Evolutionary conservation across 2,888 invertebrate genomes (phyloP).

Genomic region (Dryobotodes eremita): DNA sequence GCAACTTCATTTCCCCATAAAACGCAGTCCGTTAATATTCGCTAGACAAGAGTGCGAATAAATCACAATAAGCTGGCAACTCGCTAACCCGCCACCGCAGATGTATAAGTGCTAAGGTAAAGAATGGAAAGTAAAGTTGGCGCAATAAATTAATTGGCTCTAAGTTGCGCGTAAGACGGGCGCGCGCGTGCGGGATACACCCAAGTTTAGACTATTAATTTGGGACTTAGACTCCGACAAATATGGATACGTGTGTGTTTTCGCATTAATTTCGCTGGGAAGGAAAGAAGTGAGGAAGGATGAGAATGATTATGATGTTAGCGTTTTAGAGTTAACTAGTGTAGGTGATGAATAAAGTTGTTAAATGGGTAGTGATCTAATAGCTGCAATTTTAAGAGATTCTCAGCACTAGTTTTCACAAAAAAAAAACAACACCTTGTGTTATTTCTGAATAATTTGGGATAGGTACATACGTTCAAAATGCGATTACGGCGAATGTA

Average conservation of each 20-base stretch:
- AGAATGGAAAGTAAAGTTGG: slow-evolving; percentile 89
- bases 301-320: not conserved
- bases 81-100: slow-evolving; percentile 71
- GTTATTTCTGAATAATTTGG: not conserved
- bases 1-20: slow-evolving; percentile 47
- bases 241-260: slow-evolving; percentile 78
- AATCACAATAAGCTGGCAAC: slow-evolving; percentile 75
- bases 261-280: slow-evolving; percentile 63
- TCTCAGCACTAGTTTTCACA: not conserved
- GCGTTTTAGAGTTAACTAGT: not conserved
- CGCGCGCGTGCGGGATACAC: slow-evolving; percentile 81
- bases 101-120: slow-evolving; percentile 86
- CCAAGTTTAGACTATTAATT: slow-evolving; percentile 90
- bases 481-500: not conserved
- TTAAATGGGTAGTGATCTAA: not conserved
- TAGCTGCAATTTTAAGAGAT: not conserved
- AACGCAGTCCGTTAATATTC: slow-evolving; percentile 60
- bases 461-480: not conserved
- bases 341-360: not conserved
- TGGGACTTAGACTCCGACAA: slow-evolving; percentile 86
- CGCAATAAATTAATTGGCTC: slow-evolving; percentile 89
- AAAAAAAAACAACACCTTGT: no score
- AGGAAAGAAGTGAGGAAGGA: slow-evolving; percentile 41
- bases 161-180: slow-evolving; percentile 85
- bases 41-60: slow-evolving; percentile 64